Conservation (phyloP, 2,797 vertebrate species). For the Lophotriccus pileatus region DNA sequence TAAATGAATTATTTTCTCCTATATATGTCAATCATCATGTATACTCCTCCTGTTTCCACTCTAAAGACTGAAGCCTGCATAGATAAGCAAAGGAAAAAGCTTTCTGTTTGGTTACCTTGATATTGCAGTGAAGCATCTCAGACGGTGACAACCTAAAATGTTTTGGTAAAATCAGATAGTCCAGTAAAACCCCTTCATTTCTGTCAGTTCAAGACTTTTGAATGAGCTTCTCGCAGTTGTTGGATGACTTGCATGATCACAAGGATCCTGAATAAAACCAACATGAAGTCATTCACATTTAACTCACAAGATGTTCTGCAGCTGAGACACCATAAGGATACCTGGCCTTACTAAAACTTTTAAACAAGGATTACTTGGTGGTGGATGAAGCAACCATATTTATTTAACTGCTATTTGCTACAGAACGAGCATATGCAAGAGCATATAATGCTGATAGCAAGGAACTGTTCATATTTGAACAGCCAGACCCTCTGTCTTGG, state of each 20-base stretch:
- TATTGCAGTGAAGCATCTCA: background rate
- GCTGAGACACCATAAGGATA: background rate
- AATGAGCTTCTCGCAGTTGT: background rate
- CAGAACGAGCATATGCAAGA: background rate
- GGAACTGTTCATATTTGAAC: background rate
- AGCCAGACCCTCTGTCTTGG: background rate
- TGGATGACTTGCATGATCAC: background rate
- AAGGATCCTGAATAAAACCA: background rate
- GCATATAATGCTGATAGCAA: background rate
- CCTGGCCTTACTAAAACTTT: background rate
- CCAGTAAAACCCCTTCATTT: background rate
- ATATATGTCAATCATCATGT: background rate
- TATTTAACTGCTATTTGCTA: background rate
- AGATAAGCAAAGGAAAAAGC: background rate
- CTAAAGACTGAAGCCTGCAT: background rate
- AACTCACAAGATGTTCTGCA: background rate
- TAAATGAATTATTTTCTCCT: background rate
- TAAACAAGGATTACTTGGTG: background rate
- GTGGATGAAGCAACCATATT: background rate
- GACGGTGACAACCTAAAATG: background rate
- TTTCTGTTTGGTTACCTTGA: background rate
- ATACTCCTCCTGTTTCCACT: background rate
- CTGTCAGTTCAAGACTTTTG: background rate
- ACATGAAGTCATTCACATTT: background rate
- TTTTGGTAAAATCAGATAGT: background rate